Evolutionary conservation across 2,797 vertebrate species (phyloP).

Genomic region (Momotus momota): DNA sequence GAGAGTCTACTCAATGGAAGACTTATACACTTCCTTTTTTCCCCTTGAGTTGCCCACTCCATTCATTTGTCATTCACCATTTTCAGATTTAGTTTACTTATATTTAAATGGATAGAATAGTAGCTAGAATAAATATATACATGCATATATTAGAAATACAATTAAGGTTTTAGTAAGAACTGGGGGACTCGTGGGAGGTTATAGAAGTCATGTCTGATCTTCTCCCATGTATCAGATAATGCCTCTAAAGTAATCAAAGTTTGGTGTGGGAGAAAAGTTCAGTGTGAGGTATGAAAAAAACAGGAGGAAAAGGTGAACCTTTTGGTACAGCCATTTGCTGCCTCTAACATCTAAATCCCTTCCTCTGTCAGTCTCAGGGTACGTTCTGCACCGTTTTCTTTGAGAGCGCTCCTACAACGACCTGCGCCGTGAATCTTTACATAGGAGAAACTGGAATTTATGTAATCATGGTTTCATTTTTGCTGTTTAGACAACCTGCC

Average conservation of each 20-base stretch:
- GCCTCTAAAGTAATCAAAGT: neutral
- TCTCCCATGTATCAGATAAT: neutral
- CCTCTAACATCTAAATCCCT: neutral
- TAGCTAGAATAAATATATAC: neutral
- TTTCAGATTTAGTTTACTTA: neutral
- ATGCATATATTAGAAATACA: neutral
- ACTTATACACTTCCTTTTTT: neutral
- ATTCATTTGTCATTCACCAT: neutral
- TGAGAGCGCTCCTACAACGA: neutral
- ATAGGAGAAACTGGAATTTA: neutral
- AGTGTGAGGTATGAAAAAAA: neutral
- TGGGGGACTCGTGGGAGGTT: neutral
- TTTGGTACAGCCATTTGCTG: neutral
- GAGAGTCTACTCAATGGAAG: neutral
- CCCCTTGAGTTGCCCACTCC: fast-evolving
- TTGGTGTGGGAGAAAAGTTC: neutral
- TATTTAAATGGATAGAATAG: neutral
- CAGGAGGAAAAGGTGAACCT: neutral
- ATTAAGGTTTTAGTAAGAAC: neutral
- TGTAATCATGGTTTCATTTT: conserved; percentile 52
- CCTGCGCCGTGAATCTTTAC: neutral
- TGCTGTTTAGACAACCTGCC: conserved; percentile 75
- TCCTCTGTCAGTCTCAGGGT: neutral
- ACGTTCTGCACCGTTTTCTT: neutral
- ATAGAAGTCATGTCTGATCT: neutral